Evolutionary conservation across 2,888 invertebrate genomes (phyloP), one percentile per base, ranked within the genome.

Genomic region (Dryobotodes eremita): DNA sequence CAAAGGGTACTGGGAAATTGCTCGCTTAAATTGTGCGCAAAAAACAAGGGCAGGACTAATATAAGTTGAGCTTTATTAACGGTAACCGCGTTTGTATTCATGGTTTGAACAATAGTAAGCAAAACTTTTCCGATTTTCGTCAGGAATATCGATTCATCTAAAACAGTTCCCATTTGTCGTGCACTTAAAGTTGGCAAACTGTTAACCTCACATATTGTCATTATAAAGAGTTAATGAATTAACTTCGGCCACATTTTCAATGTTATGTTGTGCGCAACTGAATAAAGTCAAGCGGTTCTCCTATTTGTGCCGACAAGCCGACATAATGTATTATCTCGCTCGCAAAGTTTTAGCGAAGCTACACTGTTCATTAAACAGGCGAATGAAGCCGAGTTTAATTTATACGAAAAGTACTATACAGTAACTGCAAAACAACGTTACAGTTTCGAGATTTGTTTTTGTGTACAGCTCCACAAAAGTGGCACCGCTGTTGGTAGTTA

Each of bases 301-400:
- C 87, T 92, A 92, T 92, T 93, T 92, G 90, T 86, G 86, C 89
- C 88, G 90, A 90, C 92, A 89, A 92, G 87, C 89, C 89, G 84
- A 88, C 89, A 86, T 87, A 91, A 92, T 93, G 90, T 91, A 93
- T 92, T 92, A 93, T 91, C 91, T 90, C 88, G 83, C 90, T 84
- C 75, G 86, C 86, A 92, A 93, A 93, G 90, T 93, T 93, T 91
- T 85, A 90, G 86, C 87, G 89, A 75, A 85, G 84, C 88, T 85
- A 87, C 88, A 89, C 89, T 89, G 92, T 91, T 91, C 91, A 92
- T 93, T 92, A 91, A 90, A 90, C 89, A 88, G 84, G 87, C 86
- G 89, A 90, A 91, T 90, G 84, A 91, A 90, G 86, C 85, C 77
- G 86, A 91, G 89, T 90, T 91, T 90, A 91, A 92, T 92, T 92